Conservation (phyloP, 2,888 invertebrate species). For the Zeuzera pyrina region DNA sequence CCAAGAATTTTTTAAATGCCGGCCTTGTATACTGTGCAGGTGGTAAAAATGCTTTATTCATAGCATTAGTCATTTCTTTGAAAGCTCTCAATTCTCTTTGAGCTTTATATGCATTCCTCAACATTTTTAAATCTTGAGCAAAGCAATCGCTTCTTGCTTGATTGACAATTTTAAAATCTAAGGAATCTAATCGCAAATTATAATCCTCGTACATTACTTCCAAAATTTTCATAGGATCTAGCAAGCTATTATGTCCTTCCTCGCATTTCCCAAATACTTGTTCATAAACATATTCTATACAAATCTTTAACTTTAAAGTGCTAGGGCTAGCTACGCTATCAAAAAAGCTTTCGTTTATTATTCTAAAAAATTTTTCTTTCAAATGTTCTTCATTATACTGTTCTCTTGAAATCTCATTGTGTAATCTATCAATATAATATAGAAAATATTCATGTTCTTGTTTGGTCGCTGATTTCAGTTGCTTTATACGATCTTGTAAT, state of each 20-base stretch:
- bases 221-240: slow-evolving; percentile 61
- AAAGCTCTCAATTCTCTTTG: slow-evolving; percentile 54
- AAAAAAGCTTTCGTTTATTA: slow-evolving; percentile 52
- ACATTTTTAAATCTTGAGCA: slow-evolving; percentile 55
- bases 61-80: slow-evolving; percentile 56
- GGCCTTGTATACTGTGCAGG: slow-evolving; percentile 42
- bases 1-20: slow-evolving; percentile 40
- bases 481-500: slow-evolving; percentile 43
- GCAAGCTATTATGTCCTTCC: slow-evolving; percentile 54
- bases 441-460: slow-evolving; percentile 58
- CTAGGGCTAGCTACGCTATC: slow-evolving; percentile 52
- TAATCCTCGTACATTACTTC: slow-evolving; percentile 63
- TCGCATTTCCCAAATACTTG: slow-evolving; percentile 62
- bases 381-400: slow-evolving; percentile 46
- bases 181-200: slow-evolving; percentile 49
- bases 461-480: slow-evolving; percentile 41
- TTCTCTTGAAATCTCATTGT: slow-evolving; percentile 47
- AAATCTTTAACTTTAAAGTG: slow-evolving; percentile 56
- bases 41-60: slow-evolving; percentile 58
- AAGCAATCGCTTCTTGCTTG: slow-evolving; percentile 56
- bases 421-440: slow-evolving; percentile 51
- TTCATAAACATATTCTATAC: slow-evolving; percentile 63
- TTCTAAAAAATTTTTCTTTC: slow-evolving; percentile 54
- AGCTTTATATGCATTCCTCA: slow-evolving; percentile 54
- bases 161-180: slow-evolving; percentile 58